Conservation (phyloP, 2,797 vertebrate species). For the Chrosomus eos region DNA sequence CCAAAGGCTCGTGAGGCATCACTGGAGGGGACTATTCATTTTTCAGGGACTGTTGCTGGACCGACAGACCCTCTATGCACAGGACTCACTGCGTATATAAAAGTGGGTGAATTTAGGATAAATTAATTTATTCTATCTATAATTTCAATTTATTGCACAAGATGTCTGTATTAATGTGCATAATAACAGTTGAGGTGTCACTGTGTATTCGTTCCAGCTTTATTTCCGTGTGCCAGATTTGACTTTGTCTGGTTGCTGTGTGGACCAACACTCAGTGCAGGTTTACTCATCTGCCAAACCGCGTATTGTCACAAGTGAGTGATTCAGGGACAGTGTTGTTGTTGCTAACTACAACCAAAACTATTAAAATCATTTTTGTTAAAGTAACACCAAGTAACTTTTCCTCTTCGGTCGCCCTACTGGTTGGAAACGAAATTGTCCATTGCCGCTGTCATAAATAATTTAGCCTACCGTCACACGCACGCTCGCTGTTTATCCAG, state of each 20-base stretch:
- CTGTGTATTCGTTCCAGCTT: conserved; percentile 75
- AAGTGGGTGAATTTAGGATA: conserved; percentile 72
- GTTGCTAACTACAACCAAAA: neutral
- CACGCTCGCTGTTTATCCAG: too few relatives aligned
- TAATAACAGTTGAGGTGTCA: neutral
- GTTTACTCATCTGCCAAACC: conserved; percentile 91
- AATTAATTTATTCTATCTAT: neutral
- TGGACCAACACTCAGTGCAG: conserved; percentile 96
- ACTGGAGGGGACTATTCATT: conserved; percentile 86
- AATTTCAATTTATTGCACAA: neutral
- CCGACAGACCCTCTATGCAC: conserved; percentile 86
- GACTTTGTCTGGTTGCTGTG: conserved; percentile 90
- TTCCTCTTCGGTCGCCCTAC: too few relatives aligned
- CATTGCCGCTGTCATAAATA: too few relatives aligned
- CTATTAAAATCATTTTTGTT: neutral
- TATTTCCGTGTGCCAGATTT: conserved; percentile 91
- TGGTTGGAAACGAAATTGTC: too few relatives aligned
- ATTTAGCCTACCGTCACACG: too few relatives aligned
- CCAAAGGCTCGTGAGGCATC: conserved; percentile 89
- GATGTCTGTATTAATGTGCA: neutral
- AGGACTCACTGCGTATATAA: conserved; percentile 88
- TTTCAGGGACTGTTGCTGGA: conserved; percentile 76
- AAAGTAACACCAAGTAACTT: too few relatives aligned
- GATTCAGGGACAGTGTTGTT: neutral
- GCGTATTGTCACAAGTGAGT: conserved; percentile 87